Conservation (phyloP, 2,113 vertebrate species). For the Mungos mungo region DNA sequence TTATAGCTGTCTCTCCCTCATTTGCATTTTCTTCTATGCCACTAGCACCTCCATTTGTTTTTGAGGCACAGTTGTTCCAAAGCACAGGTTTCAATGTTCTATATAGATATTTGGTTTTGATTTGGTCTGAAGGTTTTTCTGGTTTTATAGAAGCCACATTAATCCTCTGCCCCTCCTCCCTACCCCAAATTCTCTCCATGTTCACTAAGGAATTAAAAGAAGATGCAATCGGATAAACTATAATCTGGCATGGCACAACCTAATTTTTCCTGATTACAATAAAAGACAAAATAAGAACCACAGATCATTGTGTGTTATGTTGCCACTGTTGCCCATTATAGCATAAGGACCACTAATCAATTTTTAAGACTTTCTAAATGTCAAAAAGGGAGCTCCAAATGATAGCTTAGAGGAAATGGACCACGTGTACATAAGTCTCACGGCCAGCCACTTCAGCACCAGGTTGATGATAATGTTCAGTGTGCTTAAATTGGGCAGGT, state of each 20-base stretch:
- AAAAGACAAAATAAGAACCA: conserved; percentile 32
- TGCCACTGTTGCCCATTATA: neutral
- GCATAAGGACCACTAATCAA: neutral
- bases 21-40: conserved; percentile 21
- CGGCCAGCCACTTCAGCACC: neutral
- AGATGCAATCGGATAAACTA: conserved; percentile 1
- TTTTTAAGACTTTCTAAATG: conserved; percentile 8
- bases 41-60: conserved; percentile 51
- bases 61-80: conserved; percentile 36
- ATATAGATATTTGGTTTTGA: neutral
- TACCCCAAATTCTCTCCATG: neutral
- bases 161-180: neutral
- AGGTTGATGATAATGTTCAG: neutral
- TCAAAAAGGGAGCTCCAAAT: neutral
- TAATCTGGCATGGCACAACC: neutral
- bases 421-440: neutral
- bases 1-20: conserved; percentile 58
- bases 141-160: neutral
- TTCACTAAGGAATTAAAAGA: conserved; percentile 39
- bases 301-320: conserved; percentile 24
- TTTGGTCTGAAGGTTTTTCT: conserved; percentile 1
- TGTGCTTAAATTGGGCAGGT: neutral
- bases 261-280: conserved; percentile 47
- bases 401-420: neutral
- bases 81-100: conserved; percentile 42